A percentile compares a stretch with the other conserved stretches of the same genome.
These are phyloP conservation scores for Macroramphosus scolopax DNA, from an alignment of 2,797 vertebrate species.

Conservation along the genomic window DNA sequence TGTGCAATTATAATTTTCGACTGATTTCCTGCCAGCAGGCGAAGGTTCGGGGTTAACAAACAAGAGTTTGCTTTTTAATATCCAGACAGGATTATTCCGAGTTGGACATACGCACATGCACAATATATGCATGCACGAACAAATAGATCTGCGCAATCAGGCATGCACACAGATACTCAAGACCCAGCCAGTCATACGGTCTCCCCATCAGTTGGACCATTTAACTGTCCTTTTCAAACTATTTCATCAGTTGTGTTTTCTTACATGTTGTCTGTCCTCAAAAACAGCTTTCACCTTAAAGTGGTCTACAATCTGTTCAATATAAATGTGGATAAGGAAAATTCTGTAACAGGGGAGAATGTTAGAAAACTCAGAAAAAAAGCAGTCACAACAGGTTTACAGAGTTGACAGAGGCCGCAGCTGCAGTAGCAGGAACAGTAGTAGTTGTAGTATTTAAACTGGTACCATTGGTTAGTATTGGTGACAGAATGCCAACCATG, in stretches of 20 bases:
- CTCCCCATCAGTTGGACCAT: no score
- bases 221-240: not conserved
- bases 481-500: not conserved
- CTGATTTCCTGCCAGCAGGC: conserved; percentile 41
- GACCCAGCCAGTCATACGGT: no score
- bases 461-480: not conserved
- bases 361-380: no score
- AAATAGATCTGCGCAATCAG: no score
- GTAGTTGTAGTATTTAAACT: not conserved
- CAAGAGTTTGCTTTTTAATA: conserved; percentile 30
- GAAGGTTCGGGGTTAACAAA: conserved; percentile 26
- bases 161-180: not conserved
- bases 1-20: conserved; percentile 40
- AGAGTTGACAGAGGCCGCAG: not conserved
- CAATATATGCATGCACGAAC: conserved; percentile 1
- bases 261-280: not conserved
- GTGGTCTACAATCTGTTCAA: no score
- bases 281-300: no score
- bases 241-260: no score
- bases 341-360: no score
- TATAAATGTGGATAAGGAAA: no score
- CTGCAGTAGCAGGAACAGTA: not conserved
- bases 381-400: no score
- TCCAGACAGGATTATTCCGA: conserved; percentile 23
- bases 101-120: not conserved